A percentile compares a stretch with the other conserved stretches of the same genome.
Evolutionary conservation across 2,113 vertebrate species (phyloP).

Genomic region (Stigmatopora argus): DNA sequence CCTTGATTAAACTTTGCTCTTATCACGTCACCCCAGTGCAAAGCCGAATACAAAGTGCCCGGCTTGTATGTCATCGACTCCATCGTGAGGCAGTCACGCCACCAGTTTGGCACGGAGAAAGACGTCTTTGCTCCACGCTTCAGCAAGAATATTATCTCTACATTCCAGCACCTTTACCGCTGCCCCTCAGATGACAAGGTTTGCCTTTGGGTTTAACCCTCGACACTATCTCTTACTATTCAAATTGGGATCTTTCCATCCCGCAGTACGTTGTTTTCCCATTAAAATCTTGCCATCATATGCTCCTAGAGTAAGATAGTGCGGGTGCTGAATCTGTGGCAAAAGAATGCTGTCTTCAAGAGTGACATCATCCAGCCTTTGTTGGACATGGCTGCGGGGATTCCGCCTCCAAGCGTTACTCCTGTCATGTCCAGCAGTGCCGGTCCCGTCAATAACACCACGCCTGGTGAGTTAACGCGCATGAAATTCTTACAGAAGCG

Average conservation of each 20-base stretch:
- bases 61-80: constrained; percentile 98
- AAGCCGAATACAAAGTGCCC: constrained; percentile 98
- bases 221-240: background rate
- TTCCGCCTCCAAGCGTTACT: constrained; percentile 87
- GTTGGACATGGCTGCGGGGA: constrained; percentile 94
- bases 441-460: constrained; percentile 86
- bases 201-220: constrained; percentile 18
- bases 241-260: background rate
- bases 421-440: constrained; percentile 83
- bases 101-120: constrained; percentile 97
- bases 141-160: constrained; percentile 97
- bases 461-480: constrained; percentile 78
- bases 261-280: no score
- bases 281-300: no score
- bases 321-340: constrained; percentile 95
- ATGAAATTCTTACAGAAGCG: background rate
- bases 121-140: constrained; percentile 97
- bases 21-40: constrained; percentile 74
- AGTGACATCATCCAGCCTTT: constrained; percentile 98
- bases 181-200: constrained; percentile 98
- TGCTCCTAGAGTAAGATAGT: constrained; percentile 92
- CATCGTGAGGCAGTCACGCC: constrained; percentile 94
- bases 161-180: constrained; percentile 97
- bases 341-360: constrained; percentile 98
- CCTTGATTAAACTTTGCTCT: background rate